Percentiles rank a stretch among this genome's conserved stretches.
Conservation (phyloP, 2,888 invertebrate species). For the Mesodorylaimus sp. region DNA sequence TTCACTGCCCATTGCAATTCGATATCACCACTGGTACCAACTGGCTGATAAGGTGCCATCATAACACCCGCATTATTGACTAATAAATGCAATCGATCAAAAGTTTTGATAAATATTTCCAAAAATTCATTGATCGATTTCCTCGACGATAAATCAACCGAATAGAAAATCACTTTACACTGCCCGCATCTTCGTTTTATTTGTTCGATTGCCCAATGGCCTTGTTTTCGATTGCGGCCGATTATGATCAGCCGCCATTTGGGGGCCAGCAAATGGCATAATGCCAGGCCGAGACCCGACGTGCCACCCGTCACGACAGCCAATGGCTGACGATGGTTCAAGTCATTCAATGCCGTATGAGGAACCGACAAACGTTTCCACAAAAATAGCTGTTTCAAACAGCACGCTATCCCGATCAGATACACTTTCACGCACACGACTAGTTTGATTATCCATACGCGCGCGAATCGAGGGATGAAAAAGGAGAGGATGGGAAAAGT, state of each 20-base stretch:
- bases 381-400: too few relatives aligned
- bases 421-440: too few relatives aligned
- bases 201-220: background rate
- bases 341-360: too few relatives aligned
- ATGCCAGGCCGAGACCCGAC: background rate
- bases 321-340: too few relatives aligned
- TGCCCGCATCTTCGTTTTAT: too few relatives aligned
- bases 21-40: background rate
- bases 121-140: background rate
- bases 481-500: too few relatives aligned
- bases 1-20: background rate
- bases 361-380: too few relatives aligned
- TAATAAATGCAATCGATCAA: background rate
- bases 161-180: background rate
- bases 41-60: background rate
- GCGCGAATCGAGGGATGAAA: too few relatives aligned
- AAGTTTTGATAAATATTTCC: background rate
- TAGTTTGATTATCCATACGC: too few relatives aligned
- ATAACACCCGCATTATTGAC: slow-evolving; percentile 1
- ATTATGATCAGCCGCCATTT: background rate
- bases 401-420: too few relatives aligned
- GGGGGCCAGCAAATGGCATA: background rate
- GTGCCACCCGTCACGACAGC: background rate
- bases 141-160: background rate
- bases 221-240: background rate